Base-by-base conservation (phyloP, 2,113 vertebrate genomes). In the Zeus faber region DNA sequence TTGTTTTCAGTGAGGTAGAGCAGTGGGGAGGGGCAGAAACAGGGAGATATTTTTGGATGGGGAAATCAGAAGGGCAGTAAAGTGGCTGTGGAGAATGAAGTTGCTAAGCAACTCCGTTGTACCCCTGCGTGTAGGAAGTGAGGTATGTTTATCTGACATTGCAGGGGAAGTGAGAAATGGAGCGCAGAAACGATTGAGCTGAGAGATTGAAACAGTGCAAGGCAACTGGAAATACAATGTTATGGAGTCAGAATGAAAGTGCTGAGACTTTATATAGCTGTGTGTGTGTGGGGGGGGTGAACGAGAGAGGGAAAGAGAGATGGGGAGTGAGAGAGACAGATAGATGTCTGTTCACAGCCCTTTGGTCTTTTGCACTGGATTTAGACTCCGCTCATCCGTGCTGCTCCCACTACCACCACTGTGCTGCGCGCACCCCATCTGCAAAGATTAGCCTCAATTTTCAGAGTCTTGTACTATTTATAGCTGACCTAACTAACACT, bases 401-500 rank as follows among this genome's bases (percentile, higher is more conserved):
- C 63, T 75, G 72, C 67, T 56, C 5, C 48, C 48, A 33, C 21
- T 8, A 41, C 46, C 68, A 58, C 65, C 21, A 20, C 77, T 20
- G 51, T 7, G 39, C 65, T 50, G 51, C 61, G 65, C 73, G 72
- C 72, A 67, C 64, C 69, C 81, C 72, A 84, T 85, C 85, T 78
- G 78, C 72, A 82, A 72, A 79, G 69, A 85, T 85, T 75, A 85
- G 81, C 81, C 76, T 83, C 79, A 83, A 54, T 79, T 61, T 63
- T 37, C 65, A 13, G 59, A 75, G 67, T 61, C 67, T 66, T 49
- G 62, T 56, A 74, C 84, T 89, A 87, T 89, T 85, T 87, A 76
- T 89, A 85, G 72, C 85, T 85, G 87, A 85, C 87, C 87, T 58
- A 85, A 64, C 81, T 67, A 76, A 68, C 72, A 44, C 65, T 54